Percentiles rank a stretch among this genome's conserved stretches.
Evolutionary conservation across 2,113 vertebrate species (phyloP).

Genomic region (Zosterops pallidus): DNA sequence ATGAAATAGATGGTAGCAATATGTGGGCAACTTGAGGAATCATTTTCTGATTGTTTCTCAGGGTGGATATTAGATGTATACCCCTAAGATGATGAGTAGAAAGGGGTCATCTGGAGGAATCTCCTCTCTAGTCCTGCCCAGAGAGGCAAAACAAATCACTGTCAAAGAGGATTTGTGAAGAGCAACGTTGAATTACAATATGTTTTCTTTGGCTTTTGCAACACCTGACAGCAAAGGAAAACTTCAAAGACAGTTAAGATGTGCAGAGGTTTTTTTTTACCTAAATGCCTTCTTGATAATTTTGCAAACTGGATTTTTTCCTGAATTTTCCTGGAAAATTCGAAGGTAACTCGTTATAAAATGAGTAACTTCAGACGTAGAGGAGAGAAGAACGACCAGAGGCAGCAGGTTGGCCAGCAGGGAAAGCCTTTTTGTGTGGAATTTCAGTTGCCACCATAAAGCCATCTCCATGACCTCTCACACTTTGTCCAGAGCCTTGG

Average conservation of each 20-base stretch:
- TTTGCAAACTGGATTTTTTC: neutral
- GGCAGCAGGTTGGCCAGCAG: neutral
- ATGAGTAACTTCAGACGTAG: neutral
- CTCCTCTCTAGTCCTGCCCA: neutral
- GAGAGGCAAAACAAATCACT: neutral
- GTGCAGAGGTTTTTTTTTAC: neutral
- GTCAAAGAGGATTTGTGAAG: neutral
- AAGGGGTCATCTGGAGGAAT: neutral
- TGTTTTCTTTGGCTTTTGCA: neutral
- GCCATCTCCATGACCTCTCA: neutral
- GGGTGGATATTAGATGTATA: neutral
- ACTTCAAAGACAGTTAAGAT: neutral
- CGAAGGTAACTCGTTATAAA: neutral
- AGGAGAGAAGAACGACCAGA: neutral
- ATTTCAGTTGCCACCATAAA: neutral
- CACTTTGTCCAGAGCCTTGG: fast-evolving
- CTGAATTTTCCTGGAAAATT: neutral
- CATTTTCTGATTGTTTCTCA: neutral
- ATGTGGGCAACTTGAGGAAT: neutral
- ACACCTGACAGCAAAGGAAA: neutral
- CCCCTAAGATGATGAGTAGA: neutral
- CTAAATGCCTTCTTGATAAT: neutral
- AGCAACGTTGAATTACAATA: fast-evolving
- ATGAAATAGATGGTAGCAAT: neutral
- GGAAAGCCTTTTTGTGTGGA: neutral